Conservation (phyloP, 2,113 vertebrate genomes). For the Scalopus aquaticus region DNA sequence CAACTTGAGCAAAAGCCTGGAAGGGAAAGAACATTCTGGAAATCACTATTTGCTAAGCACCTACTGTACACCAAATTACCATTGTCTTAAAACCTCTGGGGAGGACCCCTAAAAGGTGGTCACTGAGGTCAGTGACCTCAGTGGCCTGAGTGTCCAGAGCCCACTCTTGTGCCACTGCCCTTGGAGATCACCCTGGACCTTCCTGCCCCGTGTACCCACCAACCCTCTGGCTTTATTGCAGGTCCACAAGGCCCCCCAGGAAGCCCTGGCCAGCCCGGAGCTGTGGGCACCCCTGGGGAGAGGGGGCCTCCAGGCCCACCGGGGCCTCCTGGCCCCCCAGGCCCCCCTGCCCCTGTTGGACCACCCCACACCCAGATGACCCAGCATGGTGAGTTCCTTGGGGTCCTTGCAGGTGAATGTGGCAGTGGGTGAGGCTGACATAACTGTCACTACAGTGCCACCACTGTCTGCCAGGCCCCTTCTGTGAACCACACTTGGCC, state of each 20-base stretch:
- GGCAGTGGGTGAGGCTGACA: not conserved
- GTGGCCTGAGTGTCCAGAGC: not conserved
- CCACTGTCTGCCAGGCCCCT: not conserved
- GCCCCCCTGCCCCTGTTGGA: slow-evolving; percentile 74
- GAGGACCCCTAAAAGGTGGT: not conserved
- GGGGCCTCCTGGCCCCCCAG: slow-evolving; percentile 86
- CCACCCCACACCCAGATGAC: slow-evolving; percentile 73
- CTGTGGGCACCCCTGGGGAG: slow-evolving; percentile 87
- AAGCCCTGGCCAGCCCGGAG: slow-evolving; percentile 86
- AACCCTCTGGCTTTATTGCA: slow-evolving; percentile 57
- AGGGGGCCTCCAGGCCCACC: slow-evolving; percentile 89
- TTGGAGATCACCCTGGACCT: not conserved
- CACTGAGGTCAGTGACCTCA: not conserved
- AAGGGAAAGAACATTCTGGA: not conserved
- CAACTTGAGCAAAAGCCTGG: not conserved
- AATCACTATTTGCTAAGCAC: not conserved
- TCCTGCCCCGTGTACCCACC: not conserved
- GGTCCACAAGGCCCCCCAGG: slow-evolving; percentile 88
- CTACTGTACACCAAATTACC: not conserved
- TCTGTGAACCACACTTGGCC: not conserved
- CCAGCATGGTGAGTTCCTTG: slow-evolving; percentile 77
- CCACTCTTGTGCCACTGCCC: rapidly evolving
- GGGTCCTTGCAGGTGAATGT: not conserved
- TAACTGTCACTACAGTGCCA: not conserved
- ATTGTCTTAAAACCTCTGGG: not conserved